These are phyloP conservation scores for Pocillopora meandrina DNA, from an alignment of 92 coral and sea anemone genomes.

Conservation along the genomic window DNA sequence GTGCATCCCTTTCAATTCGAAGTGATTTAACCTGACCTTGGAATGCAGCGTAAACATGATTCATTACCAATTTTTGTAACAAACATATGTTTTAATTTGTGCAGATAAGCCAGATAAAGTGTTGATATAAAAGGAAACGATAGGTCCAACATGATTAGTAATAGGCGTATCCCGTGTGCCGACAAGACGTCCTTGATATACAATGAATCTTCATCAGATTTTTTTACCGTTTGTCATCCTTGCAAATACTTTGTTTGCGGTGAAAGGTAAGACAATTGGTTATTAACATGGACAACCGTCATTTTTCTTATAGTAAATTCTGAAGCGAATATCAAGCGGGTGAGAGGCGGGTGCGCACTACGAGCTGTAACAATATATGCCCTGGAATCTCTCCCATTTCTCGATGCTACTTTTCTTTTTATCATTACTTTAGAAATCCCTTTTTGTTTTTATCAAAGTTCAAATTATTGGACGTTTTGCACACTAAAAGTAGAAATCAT, in stretches of 20 bases:
- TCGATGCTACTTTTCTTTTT: too few species aligned
- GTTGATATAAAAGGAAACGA: background rate
- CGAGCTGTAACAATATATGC: too few species aligned
- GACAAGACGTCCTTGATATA: background rate
- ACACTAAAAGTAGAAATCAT: too few species aligned
- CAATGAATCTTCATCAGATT: background rate
- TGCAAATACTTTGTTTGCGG: background rate
- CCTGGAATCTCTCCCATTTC: too few species aligned
- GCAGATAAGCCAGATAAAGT: background rate
- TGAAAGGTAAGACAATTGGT: background rate
- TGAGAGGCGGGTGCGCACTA: too few species aligned
- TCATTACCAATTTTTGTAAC: background rate
- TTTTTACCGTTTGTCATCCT: background rate
- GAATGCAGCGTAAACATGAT: background rate
- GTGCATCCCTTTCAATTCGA: background rate
- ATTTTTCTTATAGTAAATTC: background rate
- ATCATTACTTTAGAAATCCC: too few species aligned
- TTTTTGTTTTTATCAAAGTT: too few species aligned
- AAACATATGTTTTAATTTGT: background rate
- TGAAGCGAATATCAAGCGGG: background rate
- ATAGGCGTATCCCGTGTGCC: background rate
- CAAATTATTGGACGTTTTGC: too few species aligned
- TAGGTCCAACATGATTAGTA: background rate
- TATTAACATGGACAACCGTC: background rate
- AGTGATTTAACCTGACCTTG: background rate